A percentile compares a stretch with the other conserved stretches of the same genome.
Evolutionary conservation across 1,140 invertebrate species (phyloP).

Genomic region (Tribolium castaneum): DNA sequence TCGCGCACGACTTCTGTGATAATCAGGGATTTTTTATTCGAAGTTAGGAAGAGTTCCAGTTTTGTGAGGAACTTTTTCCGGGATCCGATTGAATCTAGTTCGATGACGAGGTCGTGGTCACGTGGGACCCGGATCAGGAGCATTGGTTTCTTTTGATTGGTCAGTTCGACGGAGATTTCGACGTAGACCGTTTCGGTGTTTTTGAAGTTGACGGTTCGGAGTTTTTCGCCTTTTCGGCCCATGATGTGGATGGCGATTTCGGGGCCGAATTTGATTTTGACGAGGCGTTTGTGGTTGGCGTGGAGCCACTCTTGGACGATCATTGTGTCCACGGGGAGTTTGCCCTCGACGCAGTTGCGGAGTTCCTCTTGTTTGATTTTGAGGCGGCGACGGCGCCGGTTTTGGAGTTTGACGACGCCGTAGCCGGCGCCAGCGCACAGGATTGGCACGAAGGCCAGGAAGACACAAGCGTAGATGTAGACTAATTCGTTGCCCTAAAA

Average conservation of each 20-base stretch:
- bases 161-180: slow-evolving; percentile 83
- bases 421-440: slow-evolving; percentile 92
- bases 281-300: slow-evolving; percentile 89
- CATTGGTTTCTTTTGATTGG: slow-evolving; percentile 84
- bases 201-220: slow-evolving; percentile 83
- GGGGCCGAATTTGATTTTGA: slow-evolving; percentile 90
- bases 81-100: slow-evolving; percentile 85
- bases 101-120: slow-evolving; percentile 97
- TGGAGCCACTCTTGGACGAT: slow-evolving; percentile 95
- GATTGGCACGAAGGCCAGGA: slow-evolving; percentile 91
- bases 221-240: slow-evolving; percentile 89
- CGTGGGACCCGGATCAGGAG: slow-evolving; percentile 87
- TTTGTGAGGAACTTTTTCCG: slow-evolving; percentile 92
- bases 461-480: slow-evolving; percentile 95
- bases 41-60: slow-evolving; percentile 84
- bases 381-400: slow-evolving; percentile 80
- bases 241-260: slow-evolving; percentile 86
- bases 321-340: slow-evolving; percentile 90
- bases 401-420: slow-evolving; percentile 92
- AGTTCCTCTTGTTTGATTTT: slow-evolving; percentile 87
- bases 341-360: slow-evolving; percentile 67
- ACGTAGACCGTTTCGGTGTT: slow-evolving; percentile 81
- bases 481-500: slow-evolving; percentile 93
- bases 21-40: slow-evolving; percentile 85
- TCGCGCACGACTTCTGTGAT: slow-evolving; percentile 79